phyloP scores from a whole-genome alignment of 2,113 vertebrate genomes.

The Anolis sagrei region DNA sequence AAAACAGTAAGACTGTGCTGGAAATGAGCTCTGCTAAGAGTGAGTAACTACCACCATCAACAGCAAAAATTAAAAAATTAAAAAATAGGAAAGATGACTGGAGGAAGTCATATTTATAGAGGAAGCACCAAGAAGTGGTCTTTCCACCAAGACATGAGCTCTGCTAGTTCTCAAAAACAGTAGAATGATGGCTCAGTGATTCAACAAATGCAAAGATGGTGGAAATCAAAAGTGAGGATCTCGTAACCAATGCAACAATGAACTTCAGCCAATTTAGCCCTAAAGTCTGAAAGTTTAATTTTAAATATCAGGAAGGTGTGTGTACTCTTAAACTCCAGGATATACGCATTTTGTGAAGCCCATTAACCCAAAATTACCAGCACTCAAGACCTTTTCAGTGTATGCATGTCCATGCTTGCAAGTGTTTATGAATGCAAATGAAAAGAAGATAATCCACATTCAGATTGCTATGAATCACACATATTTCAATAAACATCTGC shows the following conservation, averaged over 20 bases:
- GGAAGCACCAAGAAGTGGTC: too few relatives aligned
- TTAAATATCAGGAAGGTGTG: background rate
- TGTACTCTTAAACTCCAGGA: background rate
- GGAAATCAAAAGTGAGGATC: background rate
- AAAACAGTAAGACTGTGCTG: background rate
- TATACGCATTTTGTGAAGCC: background rate
- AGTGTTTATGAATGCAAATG: background rate
- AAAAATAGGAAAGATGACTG: background rate
- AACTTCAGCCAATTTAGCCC: background rate
- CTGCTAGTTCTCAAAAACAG: background rate
- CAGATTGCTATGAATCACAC: background rate
- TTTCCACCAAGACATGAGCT: background rate
- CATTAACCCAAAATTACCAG: background rate
- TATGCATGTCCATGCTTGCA: too few relatives aligned
- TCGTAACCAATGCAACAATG: background rate
- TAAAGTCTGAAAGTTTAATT: background rate
- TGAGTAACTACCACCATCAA: too few relatives aligned
- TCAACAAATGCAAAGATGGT: background rate
- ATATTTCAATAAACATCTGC: background rate
- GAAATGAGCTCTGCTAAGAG: background rate
- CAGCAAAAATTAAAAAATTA: too few relatives aligned
- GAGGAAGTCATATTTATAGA: background rate
- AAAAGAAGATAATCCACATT: background rate
- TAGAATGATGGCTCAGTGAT: too few relatives aligned
- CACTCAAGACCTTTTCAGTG: background rate